Base-by-base conservation (phyloP, 2,888 invertebrate species). In the Acrobasis suavella region DNA sequence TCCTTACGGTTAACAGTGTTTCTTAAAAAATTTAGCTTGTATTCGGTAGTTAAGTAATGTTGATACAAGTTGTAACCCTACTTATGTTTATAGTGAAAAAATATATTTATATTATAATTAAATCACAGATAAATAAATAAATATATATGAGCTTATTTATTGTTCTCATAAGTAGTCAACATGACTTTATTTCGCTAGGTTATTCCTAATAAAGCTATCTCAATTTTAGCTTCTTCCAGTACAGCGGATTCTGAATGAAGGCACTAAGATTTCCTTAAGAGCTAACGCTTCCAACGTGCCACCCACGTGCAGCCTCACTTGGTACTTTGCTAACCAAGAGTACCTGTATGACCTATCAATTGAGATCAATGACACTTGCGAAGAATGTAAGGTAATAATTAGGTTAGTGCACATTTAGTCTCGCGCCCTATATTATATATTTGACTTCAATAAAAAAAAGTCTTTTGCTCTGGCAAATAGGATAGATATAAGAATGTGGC, bases 251-350 rank as follows among this genome's bases (percentile, higher is more conserved):
- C 2, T 82, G 9, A 85, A 83, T 54, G 81, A 82, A 68, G 75
- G 70, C 5, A 76, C 69, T 14, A 67, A 64, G 9, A 50, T 77
- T 7, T 67, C 65, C 16, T 50, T 87, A 2, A 61, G 68, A 3
- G 86, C 82, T 1, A 83, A 85, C 37, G 78, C 77, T 0, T 83
- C 71, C 55, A 71, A 82, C 22, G 67, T 86, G 9, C 64, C 74
- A 0, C 85, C 87, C 0, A 71, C 78, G 0, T 87, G 87, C 63
- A 75, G 72, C 0, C 59, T 86, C 2, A 76, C 78, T 39, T 87
- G 87, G 87, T 85, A 83, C 66, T 86, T 83, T 46, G 76, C 75
- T 2, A 66, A 72, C 2, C 66, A 76, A 37, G 69, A 77, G 22
- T 73, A 74, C 62, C 16, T 82, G 5, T 54, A 58, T 0, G 63